Evolutionary conservation across 2,888 invertebrate species (phyloP).

Genomic region (Philonicus albiceps): DNA sequence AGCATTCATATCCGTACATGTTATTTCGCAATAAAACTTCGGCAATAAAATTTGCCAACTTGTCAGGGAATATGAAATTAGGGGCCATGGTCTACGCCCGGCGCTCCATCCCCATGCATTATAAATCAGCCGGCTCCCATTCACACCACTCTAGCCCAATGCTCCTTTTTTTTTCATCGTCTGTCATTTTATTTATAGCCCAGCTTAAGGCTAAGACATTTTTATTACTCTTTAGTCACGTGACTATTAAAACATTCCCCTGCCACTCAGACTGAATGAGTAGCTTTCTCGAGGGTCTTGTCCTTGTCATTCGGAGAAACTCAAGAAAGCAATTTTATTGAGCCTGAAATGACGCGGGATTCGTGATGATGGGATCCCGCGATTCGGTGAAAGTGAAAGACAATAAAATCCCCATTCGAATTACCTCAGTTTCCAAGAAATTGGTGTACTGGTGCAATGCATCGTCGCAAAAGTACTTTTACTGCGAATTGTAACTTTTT

Average conservation of each 20-base stretch:
- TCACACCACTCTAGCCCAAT: not conserved
- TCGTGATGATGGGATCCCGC: slow-evolving; percentile 12
- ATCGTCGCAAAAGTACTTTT: not conserved
- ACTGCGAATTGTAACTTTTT: slow-evolving; percentile 24
- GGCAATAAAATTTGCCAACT: slow-evolving; percentile 36
- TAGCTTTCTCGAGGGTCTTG: not conserved
- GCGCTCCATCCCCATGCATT: slow-evolving; percentile 1
- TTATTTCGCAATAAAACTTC: slow-evolving; percentile 36
- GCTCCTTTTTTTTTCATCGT: slow-evolving; percentile 2
- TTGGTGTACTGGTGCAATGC: not conserved
- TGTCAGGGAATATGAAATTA: slow-evolving; percentile 38
- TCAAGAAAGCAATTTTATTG: slow-evolving; percentile 29
- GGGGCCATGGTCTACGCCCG: not conserved
- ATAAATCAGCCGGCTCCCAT: slow-evolving; percentile 28
- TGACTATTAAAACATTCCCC: slow-evolving; percentile 33
- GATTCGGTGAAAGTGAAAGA: slow-evolving; percentile 5
- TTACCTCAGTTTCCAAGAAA: not conserved
- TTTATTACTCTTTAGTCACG: slow-evolving; percentile 42
- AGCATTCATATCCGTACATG: slow-evolving; percentile 31
- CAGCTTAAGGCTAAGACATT: slow-evolving; percentile 36
- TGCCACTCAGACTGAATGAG: slow-evolving; percentile 8
- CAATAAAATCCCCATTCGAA: slow-evolving; percentile 10
- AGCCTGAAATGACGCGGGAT: not conserved
- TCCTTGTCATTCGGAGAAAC: not conserved
- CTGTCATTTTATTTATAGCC: slow-evolving; percentile 38